Evolutionary conservation across 2,113 vertebrate genomes (phyloP), one percentile per base, ranked within the genome.

Genomic region (Rhegmatorhina hoffmannsi): DNA sequence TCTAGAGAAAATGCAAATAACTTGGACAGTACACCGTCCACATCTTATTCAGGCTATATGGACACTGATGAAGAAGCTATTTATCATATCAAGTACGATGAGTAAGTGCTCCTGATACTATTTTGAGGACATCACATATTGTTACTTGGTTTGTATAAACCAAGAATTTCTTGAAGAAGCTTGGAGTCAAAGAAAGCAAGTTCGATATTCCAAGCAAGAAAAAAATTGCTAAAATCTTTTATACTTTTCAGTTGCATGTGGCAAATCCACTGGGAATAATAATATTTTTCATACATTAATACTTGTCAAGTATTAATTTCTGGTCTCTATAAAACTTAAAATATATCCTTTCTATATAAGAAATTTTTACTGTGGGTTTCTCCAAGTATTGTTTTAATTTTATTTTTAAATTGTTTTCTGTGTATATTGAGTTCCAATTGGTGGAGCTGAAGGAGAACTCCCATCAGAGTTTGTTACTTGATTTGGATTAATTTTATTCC

Each of bases 81-180:
- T 97, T 99, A 99, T 98, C 99, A 98, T 98, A 99, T 99, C 98
- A 98, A 99, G 98, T 99, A 99, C 11, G 99, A 99, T 92, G 99
- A 99, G 99, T 99, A 99, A 99, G 99, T 99, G 97, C 96, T 97
- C 91, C 92, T 96, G 95, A 92, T 98, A 58, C 94, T 97, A 90
- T 97, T 97, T 95, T 96, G 97, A 98, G 96, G 97, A 97, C 96
- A 68, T 95, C 93, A 89, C 94, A 40, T 96, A 77, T 53, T 95
- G 28, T 88, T 92, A 90, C 78, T 95, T 96, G 94, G 68, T 97
- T 97, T 97, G 64, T 97, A 89, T 95, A 92, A 95, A 89, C 94
- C 81, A 90, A 96, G 75, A 92, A 90, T 96, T 92, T 87, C 44
- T 95, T 92, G 89, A 95, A 96, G 92, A 92, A 91, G 70, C 83